These are phyloP conservation scores for Phymanthus crucifer DNA, from an alignment of 92 coral and sea anemone genomes.

Conservation along the genomic window DNA sequence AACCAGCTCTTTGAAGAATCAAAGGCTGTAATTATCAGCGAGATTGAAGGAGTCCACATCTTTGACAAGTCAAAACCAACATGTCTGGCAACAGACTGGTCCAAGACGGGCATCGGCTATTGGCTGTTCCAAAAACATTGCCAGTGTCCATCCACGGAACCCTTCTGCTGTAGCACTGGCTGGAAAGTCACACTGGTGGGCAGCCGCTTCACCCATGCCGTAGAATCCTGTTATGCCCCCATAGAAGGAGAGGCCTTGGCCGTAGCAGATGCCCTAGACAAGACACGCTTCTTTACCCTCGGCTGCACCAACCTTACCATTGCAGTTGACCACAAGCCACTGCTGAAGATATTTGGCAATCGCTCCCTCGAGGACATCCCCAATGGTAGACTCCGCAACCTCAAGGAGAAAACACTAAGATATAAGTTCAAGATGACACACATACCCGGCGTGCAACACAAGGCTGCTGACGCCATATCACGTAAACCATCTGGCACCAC, in stretches of 20 bases:
- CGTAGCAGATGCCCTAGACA: conserved; percentile 57
- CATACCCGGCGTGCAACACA: conserved; percentile 52
- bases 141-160: conserved; percentile 32
- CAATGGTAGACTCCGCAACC: conserved; percentile 52
- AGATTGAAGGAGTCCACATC: conserved; percentile 44
- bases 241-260: conserved; percentile 59
- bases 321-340: conserved; percentile 57
- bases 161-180: conserved; percentile 62
- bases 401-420: conserved; percentile 52
- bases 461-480: conserved; percentile 59
- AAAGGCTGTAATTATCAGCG: conserved; percentile 47
- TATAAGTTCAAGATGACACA: conserved; percentile 44
- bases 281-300: conserved; percentile 42
- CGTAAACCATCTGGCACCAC: conserved; percentile 49
- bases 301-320: conserved; percentile 52
- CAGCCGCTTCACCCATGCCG: conserved; percentile 66
- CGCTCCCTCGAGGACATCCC: conserved; percentile 49
- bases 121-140: conserved; percentile 65
- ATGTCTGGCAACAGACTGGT: conserved; percentile 63
- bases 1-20: conserved; percentile 52
- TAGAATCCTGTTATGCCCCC: conserved; percentile 58
- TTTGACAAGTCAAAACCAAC: conserved; percentile 62
- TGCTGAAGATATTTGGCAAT: conserved; percentile 51
- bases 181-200: conserved; percentile 67
- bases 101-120: conserved; percentile 45